phyloP scores from a whole-genome alignment of 2,888 invertebrate species.

The Diploptera punctata region DNA sequence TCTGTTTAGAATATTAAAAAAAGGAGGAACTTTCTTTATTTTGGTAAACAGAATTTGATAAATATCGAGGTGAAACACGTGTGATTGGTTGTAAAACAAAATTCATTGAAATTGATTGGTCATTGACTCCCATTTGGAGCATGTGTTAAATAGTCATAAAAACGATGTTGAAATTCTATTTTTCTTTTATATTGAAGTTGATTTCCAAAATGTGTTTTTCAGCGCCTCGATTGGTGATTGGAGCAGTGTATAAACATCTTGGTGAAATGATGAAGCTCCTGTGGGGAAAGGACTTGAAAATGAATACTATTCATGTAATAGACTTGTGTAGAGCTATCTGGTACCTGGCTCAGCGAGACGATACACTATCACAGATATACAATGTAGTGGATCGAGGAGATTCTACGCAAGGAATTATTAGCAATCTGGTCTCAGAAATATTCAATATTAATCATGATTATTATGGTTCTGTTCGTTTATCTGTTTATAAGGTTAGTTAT shows the following conservation, averaged over 20 bases:
- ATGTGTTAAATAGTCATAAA: too few relatives aligned
- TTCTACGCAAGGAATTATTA: slow-evolving; percentile 85
- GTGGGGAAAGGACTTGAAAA: slow-evolving; percentile 83
- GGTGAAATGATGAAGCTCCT: slow-evolving; percentile 91
- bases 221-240: slow-evolving; percentile 87
- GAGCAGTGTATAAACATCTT: slow-evolving; percentile 86
- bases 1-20: too few relatives aligned
- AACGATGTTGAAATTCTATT: too few relatives aligned
- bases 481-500: slow-evolving; percentile 73
- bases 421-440: slow-evolving; percentile 78
- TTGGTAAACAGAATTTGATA: too few relatives aligned
- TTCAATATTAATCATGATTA: slow-evolving; percentile 89
- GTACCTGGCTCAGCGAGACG: slow-evolving; percentile 63
- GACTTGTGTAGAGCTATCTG: slow-evolving; percentile 87
- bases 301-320: slow-evolving; percentile 87
- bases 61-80: too few relatives aligned
- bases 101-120: too few relatives aligned
- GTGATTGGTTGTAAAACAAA: too few relatives aligned
- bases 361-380: slow-evolving; percentile 67
- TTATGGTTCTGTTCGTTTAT: slow-evolving; percentile 82
- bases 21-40: too few relatives aligned
- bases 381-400: slow-evolving; percentile 84
- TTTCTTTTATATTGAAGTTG: too few relatives aligned
- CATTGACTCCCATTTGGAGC: too few relatives aligned
- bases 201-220: too few relatives aligned